Conservation (phyloP, 1,140 invertebrate genomes). For the Triops longicaudatus region DNA sequence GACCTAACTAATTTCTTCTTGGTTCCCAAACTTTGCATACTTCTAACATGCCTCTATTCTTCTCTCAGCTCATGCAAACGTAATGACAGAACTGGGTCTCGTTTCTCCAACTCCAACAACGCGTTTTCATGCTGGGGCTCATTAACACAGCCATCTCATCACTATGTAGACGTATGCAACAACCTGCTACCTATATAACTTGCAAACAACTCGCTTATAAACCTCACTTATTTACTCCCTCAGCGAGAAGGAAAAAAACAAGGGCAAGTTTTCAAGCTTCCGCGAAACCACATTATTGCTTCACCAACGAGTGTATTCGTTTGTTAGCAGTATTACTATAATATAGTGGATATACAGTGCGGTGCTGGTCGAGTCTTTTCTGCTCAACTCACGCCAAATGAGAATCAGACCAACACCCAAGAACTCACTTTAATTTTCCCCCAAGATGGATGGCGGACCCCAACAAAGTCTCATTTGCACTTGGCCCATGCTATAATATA, state of each 20-base stretch:
- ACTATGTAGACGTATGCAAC: slow-evolving; percentile 7
- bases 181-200: background rate
- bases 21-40: background rate
- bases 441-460: slow-evolving; percentile 9
- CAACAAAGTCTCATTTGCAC: slow-evolving; percentile 15
- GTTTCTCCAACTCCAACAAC: background rate
- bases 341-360: too few species aligned
- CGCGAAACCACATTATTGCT: background rate
- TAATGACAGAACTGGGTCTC: background rate
- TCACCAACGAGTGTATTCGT: too few species aligned
- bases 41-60: background rate
- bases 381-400: slow-evolving; percentile 6
- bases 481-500: slow-evolving; percentile 7
- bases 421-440: slow-evolving; percentile 10
- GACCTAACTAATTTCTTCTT: background rate
- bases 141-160: slow-evolving; percentile 3
- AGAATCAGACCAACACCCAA: slow-evolving; percentile 11
- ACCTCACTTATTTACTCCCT: background rate
- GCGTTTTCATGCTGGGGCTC: background rate
- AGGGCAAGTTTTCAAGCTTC: background rate
- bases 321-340: too few species aligned
- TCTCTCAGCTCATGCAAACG: background rate
- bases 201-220: background rate
- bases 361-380: background rate
- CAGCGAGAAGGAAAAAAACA: background rate